Evolutionary conservation across 2,888 invertebrate genomes (phyloP).

Genomic region (Neocrepidodera transversa): DNA sequence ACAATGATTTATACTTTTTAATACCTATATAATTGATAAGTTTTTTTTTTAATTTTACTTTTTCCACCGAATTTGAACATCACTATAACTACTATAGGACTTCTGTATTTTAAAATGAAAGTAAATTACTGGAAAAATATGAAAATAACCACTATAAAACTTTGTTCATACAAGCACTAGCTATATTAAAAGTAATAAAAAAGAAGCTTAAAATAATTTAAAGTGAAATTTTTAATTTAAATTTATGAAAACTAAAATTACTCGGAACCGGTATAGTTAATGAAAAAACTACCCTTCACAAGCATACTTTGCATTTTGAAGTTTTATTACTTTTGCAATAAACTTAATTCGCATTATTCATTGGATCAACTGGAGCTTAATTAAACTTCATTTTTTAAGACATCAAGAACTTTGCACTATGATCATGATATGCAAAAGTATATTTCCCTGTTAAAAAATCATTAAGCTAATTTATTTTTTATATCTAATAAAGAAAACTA

Average conservation of each 20-base stretch:
- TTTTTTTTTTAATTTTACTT: too few relatives aligned
- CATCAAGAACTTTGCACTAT: background rate
- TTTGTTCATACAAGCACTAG: background rate
- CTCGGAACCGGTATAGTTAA: slow-evolving; percentile 12
- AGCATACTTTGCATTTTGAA: slow-evolving; percentile 1
- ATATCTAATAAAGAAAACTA: too few relatives aligned
- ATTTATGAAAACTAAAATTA: slow-evolving; percentile 33
- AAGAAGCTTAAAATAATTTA: slow-evolving; percentile 30
- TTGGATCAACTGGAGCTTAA: background rate
- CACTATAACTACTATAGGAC: too few relatives aligned
- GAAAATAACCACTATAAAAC: background rate
- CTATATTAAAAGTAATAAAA: slow-evolving; percentile 10
- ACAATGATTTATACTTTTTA: too few relatives aligned
- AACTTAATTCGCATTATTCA: slow-evolving; percentile 3
- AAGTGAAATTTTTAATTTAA: slow-evolving; percentile 33
- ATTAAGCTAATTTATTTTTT: too few relatives aligned
- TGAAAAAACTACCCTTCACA: slow-evolving; percentile 21
- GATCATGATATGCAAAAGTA: too few relatives aligned
- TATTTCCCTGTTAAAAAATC: too few relatives aligned
- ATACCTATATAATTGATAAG: too few relatives aligned
- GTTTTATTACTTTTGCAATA: slow-evolving; percentile 2
- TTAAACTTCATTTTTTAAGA: slow-evolving; percentile 2
- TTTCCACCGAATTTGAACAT: too few relatives aligned
- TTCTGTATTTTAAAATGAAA: slow-evolving; percentile 5
- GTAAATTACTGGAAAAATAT: slow-evolving; percentile 4